These are phyloP conservation scores for Platysternon megacephalum DNA, from an alignment of 2,113 vertebrate genomes.

Conservation along the genomic window DNA sequence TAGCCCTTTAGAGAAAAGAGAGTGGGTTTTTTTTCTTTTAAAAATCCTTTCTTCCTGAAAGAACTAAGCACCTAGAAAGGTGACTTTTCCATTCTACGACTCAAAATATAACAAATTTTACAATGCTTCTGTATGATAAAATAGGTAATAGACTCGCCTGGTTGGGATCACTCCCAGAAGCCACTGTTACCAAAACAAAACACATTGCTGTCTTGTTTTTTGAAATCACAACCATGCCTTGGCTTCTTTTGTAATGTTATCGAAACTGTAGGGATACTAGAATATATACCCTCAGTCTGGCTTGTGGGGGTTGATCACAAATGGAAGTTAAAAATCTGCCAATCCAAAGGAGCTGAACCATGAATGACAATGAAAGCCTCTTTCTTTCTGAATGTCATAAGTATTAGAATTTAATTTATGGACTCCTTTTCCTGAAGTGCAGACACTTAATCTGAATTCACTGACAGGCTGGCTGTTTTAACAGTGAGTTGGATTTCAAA, in stretches of 20 bases:
- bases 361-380: conserved; percentile 43
- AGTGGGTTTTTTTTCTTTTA: not conserved
- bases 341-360: conserved; percentile 29
- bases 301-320: not conserved
- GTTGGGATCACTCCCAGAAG: not conserved
- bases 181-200: not conserved
- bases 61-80: not conserved
- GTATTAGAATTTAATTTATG: conserved; percentile 66
- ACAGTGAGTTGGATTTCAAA: conserved; percentile 33
- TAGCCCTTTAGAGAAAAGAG: not conserved
- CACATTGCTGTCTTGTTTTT: not conserved
- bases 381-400: conserved; percentile 41
- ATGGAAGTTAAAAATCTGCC: not conserved
- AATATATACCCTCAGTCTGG: not conserved
- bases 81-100: not conserved
- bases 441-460: conserved; percentile 46
- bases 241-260: not conserved
- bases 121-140: not conserved
- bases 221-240: not conserved
- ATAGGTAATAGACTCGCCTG: not conserved
- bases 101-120: conserved; percentile 5
- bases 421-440: conserved; percentile 43
- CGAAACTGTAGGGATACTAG: not conserved
- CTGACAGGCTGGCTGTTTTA: conserved; percentile 51
- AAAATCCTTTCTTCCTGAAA: not conserved